phyloP scores from a whole-genome alignment of 1,140 invertebrate species.

The Drosophila rhopaloa region DNA sequence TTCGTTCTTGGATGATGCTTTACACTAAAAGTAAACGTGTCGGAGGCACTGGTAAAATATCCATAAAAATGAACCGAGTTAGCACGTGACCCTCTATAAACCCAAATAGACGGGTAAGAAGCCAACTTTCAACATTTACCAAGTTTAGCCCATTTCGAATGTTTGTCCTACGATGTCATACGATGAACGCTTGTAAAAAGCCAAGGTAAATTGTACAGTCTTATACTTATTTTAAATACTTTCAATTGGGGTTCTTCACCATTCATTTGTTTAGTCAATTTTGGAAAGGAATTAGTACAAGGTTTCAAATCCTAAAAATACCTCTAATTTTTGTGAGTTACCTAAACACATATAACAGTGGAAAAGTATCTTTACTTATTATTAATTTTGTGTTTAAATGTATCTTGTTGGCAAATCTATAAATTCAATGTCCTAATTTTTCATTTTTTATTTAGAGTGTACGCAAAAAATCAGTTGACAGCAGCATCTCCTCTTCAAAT shows the following conservation, averaged over 20 bases:
- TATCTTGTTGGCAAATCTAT: no score
- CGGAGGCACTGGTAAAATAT: conserved; percentile 54
- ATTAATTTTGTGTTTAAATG: no score
- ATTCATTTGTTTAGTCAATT: no score
- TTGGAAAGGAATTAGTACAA: no score
- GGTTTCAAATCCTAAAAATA: no score
- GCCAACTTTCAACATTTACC: conserved; percentile 8
- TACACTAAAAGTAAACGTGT: conserved; percentile 71
- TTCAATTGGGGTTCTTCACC: background rate
- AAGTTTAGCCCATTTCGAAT: conserved; percentile 1
- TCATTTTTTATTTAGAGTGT: background rate
- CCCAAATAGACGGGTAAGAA: conserved; percentile 4
- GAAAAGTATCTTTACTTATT: no score
- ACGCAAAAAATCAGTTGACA: background rate
- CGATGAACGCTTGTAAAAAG: background rate
- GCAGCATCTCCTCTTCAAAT: background rate
- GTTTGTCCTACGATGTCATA: background rate
- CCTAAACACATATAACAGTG: no score
- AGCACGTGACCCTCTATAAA: conserved; percentile 33
- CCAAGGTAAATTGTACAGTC: background rate
- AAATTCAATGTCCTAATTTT: background rate
- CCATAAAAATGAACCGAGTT: conserved; percentile 21
- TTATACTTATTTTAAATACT: background rate
- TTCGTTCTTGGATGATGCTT: conserved; percentile 40
- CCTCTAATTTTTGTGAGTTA: no score